A percentile compares a stretch with the other conserved stretches of the same genome.
phyloP scores from a whole-genome alignment of 1,140 invertebrate genomes.

The Euura saliciscinereae region DNA sequence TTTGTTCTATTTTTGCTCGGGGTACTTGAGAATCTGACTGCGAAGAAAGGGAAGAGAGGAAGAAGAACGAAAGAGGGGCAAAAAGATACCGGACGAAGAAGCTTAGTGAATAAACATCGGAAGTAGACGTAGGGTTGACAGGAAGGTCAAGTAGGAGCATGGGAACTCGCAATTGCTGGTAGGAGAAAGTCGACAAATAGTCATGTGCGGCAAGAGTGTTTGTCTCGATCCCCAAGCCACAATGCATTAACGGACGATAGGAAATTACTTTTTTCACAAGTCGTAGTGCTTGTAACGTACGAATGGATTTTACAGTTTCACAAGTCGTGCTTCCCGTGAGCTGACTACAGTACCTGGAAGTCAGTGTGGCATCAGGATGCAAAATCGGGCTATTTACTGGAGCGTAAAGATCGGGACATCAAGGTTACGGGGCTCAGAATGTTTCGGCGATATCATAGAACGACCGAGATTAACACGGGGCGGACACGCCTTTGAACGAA shows the following conservation, averaged over 20 bases:
- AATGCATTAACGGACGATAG: not conserved
- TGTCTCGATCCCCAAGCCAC: not conserved
- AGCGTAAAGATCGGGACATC: not conserved
- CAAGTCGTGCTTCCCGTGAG: not conserved
- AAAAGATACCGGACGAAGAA: not conserved
- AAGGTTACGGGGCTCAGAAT: not conserved
- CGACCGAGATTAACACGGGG: not conserved
- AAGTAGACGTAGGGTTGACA: conserved; percentile 6
- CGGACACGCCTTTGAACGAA: not conserved
- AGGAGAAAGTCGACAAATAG: not conserved
- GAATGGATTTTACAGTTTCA: not conserved
- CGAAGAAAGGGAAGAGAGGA: not conserved
- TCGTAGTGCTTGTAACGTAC: not conserved
- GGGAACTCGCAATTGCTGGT: not conserved
- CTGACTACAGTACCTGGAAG: not conserved
- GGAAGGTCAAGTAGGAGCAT: conserved; percentile 1
- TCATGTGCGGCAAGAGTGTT: not conserved
- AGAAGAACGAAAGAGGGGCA: not conserved
- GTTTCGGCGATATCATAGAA: not conserved
- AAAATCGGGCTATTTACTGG: not conserved
- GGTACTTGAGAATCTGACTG: not conserved
- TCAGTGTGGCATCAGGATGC: not conserved
- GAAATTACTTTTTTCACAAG: too few species aligned
- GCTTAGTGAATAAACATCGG: not conserved
- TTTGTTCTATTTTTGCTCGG: not conserved